These are phyloP conservation scores for Hippoglossus hippoglossus DNA, from an alignment of 2,797 vertebrate genomes.

Conservation along the genomic window DNA sequence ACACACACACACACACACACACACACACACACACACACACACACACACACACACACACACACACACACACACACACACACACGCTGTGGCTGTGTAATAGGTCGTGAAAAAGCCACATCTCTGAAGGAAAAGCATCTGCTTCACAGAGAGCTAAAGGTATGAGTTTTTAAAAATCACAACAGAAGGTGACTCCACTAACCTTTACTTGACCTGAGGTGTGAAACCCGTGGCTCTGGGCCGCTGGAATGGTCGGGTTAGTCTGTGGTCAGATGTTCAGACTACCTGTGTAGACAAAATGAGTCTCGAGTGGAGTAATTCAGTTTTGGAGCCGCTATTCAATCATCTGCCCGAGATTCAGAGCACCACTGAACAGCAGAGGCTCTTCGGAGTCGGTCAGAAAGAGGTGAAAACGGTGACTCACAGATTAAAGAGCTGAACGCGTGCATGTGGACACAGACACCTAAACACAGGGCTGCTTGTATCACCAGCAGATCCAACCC, in stretches of 20 bases:
- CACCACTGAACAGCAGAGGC: slow-evolving; percentile 38
- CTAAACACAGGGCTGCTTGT: slow-evolving; percentile 1
- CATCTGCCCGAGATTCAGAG: slow-evolving; percentile 29
- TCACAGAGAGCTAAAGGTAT: not conserved
- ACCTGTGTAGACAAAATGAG: slow-evolving; percentile 41
- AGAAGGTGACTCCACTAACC: slow-evolving; percentile 20
- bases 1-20: slow-evolving; percentile 37
- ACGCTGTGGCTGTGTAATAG: slow-evolving; percentile 36
- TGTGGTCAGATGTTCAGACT: slow-evolving; percentile 26
- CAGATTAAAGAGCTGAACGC: slow-evolving; percentile 33
- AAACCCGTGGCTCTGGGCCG: slow-evolving; percentile 14
- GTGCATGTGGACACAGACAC: slow-evolving; percentile 15
- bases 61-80: slow-evolving; percentile 22
- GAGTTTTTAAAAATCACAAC: slow-evolving; percentile 13
- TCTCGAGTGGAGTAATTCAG: slow-evolving; percentile 49
- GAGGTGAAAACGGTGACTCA: slow-evolving; percentile 47
- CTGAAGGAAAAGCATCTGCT: slow-evolving; percentile 19
- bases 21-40: slow-evolving; percentile 30
- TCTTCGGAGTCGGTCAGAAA: slow-evolving; percentile 48
- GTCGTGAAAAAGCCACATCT: slow-evolving; percentile 37
- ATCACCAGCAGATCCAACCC: not conserved
- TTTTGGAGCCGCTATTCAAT: slow-evolving; percentile 52
- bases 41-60: slow-evolving; percentile 34
- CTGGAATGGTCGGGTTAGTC: slow-evolving; percentile 12
- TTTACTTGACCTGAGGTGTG: slow-evolving; percentile 49